A percentile compares a stretch with the other conserved stretches of the same genome.
Evolutionary conservation across 2,888 invertebrate genomes (phyloP).

Genomic region (Temnothorax unifasciatus): DNA sequence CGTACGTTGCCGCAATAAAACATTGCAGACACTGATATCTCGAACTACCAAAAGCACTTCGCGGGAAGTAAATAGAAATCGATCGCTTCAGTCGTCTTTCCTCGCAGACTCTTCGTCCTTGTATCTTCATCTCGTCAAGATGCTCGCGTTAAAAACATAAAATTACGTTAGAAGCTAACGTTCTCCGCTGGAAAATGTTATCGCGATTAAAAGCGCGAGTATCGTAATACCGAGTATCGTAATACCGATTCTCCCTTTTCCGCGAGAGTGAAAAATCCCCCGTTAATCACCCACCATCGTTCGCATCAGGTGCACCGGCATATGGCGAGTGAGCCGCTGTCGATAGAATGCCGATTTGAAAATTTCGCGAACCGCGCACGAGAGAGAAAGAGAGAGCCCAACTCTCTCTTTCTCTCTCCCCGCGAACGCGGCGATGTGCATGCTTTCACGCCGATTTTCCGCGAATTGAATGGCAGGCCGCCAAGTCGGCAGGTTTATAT

Average conservation of each 20-base stretch:
- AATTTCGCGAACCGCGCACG: conserved; percentile 15
- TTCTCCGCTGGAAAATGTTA: neutral
- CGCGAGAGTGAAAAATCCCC: neutral
- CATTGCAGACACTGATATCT: conserved; percentile 5
- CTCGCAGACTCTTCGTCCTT: neutral
- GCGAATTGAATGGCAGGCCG: conserved; percentile 65
- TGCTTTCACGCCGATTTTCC: conserved; percentile 60
- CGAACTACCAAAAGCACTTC: conserved; percentile 10
- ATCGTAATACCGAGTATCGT: neutral
- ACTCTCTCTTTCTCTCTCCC: neutral
- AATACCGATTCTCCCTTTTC: neutral
- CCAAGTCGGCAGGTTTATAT: conserved; percentile 61
- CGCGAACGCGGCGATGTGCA: neutral
- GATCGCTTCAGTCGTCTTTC: neutral
- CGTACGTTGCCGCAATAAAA: conserved; percentile 10
- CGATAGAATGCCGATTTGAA: conserved; percentile 44
- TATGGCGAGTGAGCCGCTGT: neutral
- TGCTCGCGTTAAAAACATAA: neutral
- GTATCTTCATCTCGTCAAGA: neutral
- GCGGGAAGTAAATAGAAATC: neutral
- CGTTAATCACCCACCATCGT: conserved; percentile 40
- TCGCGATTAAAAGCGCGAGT: conserved; percentile 12
- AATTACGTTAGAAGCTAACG: neutral
- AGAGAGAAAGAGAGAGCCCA: neutral
- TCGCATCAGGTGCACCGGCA: neutral